Evolutionary conservation across 2,797 vertebrate species (phyloP).

Genomic region (Chiloscyllium punctatum): DNA sequence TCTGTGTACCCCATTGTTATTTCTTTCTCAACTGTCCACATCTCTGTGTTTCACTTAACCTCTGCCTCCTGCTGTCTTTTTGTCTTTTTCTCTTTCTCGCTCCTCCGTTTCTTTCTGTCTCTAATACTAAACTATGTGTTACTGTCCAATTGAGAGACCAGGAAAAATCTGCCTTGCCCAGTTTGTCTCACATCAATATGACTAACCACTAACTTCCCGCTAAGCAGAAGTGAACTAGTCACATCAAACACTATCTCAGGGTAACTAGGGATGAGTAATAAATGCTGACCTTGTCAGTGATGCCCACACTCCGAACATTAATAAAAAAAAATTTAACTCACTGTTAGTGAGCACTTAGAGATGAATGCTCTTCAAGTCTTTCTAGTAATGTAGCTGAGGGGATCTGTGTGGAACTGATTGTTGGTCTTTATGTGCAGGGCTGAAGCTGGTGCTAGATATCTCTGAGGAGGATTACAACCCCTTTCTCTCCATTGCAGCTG

Average conservation of each 20-base stretch:
- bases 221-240: not conserved
- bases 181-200: not conserved
- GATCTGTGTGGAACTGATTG: not conserved
- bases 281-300: not conserved
- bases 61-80: not conserved
- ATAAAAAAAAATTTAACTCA: not conserved
- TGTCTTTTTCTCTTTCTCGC: not conserved
- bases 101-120: not conserved
- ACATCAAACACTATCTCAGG: not conserved
- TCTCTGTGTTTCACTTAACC: not conserved
- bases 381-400: not conserved
- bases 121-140: not conserved
- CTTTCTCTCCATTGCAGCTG: constrained; percentile 58
- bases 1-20: not conserved
- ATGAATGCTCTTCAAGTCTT: not conserved
- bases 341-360: not conserved
- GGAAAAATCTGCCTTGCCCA: not conserved
- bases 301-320: not conserved
- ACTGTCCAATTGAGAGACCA: not conserved
- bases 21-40: not conserved
- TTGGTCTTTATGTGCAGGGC: constrained; percentile 48
- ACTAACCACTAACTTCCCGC: not conserved
- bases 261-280: not conserved
- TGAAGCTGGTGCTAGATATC: constrained; percentile 68
- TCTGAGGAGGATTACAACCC: constrained; percentile 65